Conservation (phyloP, 2,113 vertebrate genomes). For the Callithrix jacchus region DNA sequence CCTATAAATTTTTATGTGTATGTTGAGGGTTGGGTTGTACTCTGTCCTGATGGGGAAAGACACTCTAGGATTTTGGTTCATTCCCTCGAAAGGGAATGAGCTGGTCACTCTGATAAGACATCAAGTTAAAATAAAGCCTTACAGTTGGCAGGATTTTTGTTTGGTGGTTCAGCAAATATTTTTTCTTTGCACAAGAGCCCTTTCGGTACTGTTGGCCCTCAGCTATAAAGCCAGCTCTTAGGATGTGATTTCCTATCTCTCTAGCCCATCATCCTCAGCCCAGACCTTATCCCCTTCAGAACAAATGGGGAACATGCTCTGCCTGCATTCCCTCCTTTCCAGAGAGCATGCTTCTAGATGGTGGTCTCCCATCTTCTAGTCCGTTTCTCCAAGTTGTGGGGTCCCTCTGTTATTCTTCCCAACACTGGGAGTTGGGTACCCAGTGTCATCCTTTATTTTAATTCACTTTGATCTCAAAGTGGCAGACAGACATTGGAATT, state of each 20-base stretch:
- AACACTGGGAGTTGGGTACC: background rate
- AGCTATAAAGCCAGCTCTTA: background rate
- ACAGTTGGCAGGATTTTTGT: background rate
- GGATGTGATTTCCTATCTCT: background rate
- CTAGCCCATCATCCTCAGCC: background rate
- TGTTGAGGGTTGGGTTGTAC: background rate
- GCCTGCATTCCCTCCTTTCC: background rate
- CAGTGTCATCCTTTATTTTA: background rate
- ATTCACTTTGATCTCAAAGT: background rate
- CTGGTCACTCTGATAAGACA: constrained; percentile 25
- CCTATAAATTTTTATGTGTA: background rate
- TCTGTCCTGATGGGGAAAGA: background rate
- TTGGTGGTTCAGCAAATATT: background rate
- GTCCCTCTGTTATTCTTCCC: background rate
- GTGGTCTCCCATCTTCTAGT: background rate
- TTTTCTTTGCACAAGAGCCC: background rate
- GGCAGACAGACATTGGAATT: background rate
- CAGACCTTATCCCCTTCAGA: background rate
- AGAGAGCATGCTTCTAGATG: background rate
- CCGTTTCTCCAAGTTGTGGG: background rate
- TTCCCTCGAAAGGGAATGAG: background rate
- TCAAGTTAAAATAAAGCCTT: constrained; percentile 26
- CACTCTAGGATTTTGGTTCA: background rate
- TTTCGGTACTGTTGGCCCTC: background rate
- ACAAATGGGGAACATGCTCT: background rate